phyloP scores from a whole-genome alignment of 2,888 invertebrate genomes.

The Slavum lentiscoides region DNA sequence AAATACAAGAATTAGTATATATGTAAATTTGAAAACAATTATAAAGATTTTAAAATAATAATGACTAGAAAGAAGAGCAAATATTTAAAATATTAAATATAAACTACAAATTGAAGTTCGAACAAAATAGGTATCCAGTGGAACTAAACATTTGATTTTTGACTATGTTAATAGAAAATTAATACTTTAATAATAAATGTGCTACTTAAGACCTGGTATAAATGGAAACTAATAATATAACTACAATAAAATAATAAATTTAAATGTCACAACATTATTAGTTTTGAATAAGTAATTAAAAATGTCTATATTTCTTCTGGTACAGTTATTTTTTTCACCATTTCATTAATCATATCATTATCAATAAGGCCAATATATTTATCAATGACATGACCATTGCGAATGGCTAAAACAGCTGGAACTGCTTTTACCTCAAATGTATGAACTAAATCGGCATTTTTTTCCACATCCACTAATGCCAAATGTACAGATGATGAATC shows the following conservation, averaged over 20 bases:
- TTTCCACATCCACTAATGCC: conserved; percentile 81
- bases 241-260: neutral
- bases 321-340: conserved; percentile 39
- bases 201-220: conserved; percentile 11
- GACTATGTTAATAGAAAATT: neutral
- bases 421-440: conserved; percentile 64
- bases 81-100: neutral
- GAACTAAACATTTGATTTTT: neutral
- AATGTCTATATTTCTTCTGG: conserved; percentile 23
- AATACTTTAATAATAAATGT: neutral
- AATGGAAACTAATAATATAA: neutral
- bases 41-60: neutral
- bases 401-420: conserved; percentile 68
- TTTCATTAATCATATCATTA: conserved; percentile 72
- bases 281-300: neutral
- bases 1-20: conserved; percentile 2
- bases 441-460: conserved; percentile 79
- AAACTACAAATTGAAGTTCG: neutral
- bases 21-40: neutral
- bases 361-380: conserved; percentile 87
- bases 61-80: conserved; percentile 21
- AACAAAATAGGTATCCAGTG: neutral
- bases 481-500: conserved; percentile 75
- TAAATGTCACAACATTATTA: neutral
- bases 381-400: conserved; percentile 80